These are phyloP conservation scores for Tyria jacobaeae DNA, from an alignment of 2,888 invertebrate genomes.

Conservation along the genomic window DNA sequence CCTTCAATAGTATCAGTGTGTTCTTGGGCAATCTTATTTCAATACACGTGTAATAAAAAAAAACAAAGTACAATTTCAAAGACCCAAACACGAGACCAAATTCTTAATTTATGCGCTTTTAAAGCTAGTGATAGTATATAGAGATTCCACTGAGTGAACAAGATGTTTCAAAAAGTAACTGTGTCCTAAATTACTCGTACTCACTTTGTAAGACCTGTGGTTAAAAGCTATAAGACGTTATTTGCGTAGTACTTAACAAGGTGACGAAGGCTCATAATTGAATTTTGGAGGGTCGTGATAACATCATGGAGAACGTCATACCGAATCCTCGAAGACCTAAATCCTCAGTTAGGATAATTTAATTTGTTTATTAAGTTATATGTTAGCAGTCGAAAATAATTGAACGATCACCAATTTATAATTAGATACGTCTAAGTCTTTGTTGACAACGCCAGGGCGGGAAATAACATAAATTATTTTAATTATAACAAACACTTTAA, in stretches of 20 bases:
- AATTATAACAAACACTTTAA: no score
- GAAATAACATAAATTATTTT: not conserved
- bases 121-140: no score
- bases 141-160: not conserved
- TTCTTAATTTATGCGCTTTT: no score
- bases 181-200: not conserved
- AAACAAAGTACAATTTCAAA: no score
- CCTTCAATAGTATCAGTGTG: no score
- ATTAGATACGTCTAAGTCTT: not conserved
- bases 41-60: no score
- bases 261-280: slow-evolving; percentile 70
- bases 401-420: slow-evolving; percentile 11
- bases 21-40: no score
- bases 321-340: slow-evolving; percentile 62
- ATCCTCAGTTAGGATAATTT: slow-evolving; percentile 69
- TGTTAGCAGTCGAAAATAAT: slow-evolving; percentile 37
- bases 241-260: slow-evolving; percentile 53
- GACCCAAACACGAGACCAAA: no score
- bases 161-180: not conserved
- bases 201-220: slow-evolving; percentile 22
- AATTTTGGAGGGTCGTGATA: slow-evolving; percentile 72
- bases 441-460: not conserved
- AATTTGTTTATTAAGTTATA: slow-evolving; percentile 59
- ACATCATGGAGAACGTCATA: slow-evolving; percentile 61
- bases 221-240: slow-evolving; percentile 39